Conservation (phyloP, 2,888 invertebrate species). For the Taenaris catops region DNA sequence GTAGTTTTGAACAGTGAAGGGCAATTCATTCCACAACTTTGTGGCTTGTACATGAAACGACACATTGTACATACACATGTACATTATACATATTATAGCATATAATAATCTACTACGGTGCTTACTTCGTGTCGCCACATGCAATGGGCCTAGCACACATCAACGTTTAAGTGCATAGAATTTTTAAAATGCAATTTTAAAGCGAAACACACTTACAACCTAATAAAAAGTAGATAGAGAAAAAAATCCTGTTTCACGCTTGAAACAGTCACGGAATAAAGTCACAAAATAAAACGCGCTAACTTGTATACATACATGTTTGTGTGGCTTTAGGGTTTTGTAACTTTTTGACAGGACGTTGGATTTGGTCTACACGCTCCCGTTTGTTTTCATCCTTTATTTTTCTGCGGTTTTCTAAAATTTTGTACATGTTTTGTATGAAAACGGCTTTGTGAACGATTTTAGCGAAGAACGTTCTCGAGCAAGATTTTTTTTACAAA, state of each 20-base stretch:
- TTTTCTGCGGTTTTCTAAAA: slow-evolving; percentile 12
- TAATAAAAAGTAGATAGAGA: slow-evolving; percentile 6
- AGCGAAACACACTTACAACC: slow-evolving; percentile 1
- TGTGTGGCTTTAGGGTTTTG: slow-evolving; percentile 22
- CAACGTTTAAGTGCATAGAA: too few relatives aligned
- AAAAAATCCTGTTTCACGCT: slow-evolving; percentile 9
- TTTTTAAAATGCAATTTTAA: background rate
- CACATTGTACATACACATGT: too few relatives aligned
- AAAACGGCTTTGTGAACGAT: too few relatives aligned
- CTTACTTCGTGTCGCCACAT: too few relatives aligned
- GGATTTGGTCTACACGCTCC: slow-evolving; percentile 11
- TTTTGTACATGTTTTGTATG: background rate
- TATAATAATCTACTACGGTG: too few relatives aligned
- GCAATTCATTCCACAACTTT: too few relatives aligned
- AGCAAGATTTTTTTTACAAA: too few relatives aligned
- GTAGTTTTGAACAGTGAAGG: too few relatives aligned
- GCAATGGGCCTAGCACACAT: too few relatives aligned
- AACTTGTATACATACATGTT: slow-evolving; percentile 16
- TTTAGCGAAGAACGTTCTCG: too few relatives aligned
- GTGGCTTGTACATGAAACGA: too few relatives aligned
- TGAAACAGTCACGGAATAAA: slow-evolving; percentile 11
- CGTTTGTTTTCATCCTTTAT: slow-evolving; percentile 17
- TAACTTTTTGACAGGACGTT: slow-evolving; percentile 25
- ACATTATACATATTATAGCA: too few relatives aligned
- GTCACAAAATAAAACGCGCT: slow-evolving; percentile 19